These are phyloP conservation scores for Sinocyclocheilus grahami DNA, from an alignment of 2,113 vertebrate species.

Conservation along the genomic window DNA sequence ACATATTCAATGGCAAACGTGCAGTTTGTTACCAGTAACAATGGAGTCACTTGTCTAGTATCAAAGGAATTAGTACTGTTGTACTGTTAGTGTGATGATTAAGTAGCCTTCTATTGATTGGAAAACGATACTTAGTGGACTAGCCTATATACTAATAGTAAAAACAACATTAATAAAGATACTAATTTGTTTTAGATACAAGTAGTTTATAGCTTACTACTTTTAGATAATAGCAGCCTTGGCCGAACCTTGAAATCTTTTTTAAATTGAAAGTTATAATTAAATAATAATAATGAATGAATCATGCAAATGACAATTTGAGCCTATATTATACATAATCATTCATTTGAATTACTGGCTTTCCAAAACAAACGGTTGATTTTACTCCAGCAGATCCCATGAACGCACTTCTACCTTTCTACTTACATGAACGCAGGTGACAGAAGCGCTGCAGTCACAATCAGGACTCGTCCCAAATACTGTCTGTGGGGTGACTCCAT, in stretches of 20 bases:
- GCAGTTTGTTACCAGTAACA: background rate
- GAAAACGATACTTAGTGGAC: background rate
- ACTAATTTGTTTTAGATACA: background rate
- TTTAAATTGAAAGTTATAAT: background rate
- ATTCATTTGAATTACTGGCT: background rate
- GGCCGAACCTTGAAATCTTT: background rate
- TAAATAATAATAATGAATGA: background rate
- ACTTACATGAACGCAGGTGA: conserved; percentile 84
- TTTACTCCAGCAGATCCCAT: background rate
- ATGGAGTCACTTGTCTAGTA: background rate
- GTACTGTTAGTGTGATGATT: background rate
- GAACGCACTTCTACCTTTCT: conserved; percentile 49
- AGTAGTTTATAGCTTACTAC: background rate
- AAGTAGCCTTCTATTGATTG: background rate
- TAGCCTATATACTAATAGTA: background rate
- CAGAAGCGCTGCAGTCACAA: conserved; percentile 77
- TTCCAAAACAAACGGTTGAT: background rate
- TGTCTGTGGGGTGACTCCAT: conserved; percentile 78
- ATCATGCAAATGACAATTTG: background rate
- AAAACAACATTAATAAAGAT: background rate
- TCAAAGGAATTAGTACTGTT: background rate
- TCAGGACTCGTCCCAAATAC: conserved; percentile 78
- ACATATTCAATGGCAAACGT: background rate
- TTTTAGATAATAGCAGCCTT: background rate
- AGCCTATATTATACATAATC: no score